A percentile compares a stretch with the other conserved stretches of the same genome.
These are phyloP conservation scores for Sebastes glaucus DNA, from an alignment of 2,797 vertebrate species.

Conservation along the genomic window DNA sequence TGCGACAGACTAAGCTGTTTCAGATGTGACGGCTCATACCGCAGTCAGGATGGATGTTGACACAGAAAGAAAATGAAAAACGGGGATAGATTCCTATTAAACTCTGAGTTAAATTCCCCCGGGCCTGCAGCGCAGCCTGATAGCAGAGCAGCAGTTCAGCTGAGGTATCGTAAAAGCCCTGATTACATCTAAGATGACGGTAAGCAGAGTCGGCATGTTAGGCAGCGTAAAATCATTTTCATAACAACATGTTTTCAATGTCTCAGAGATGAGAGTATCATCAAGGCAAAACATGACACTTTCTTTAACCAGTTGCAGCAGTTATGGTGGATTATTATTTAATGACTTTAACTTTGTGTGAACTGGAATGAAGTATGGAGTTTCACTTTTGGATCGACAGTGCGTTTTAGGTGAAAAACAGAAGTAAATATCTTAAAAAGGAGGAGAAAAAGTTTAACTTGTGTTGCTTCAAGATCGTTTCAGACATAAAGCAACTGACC, in stretches of 20 bases:
- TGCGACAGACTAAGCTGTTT: constrained; percentile 51
- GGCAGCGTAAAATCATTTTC: constrained; percentile 53
- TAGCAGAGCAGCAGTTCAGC: constrained; percentile 35
- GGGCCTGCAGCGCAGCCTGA: constrained; percentile 29
- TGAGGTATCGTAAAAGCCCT: constrained; percentile 31
- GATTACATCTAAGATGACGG: constrained; percentile 56
- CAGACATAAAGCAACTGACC: neutral
- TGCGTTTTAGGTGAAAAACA: neutral
- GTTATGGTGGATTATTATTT: constrained; percentile 27
- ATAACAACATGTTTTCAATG: constrained; percentile 37
- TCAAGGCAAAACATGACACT: constrained; percentile 22
- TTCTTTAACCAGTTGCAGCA: constrained; percentile 17
- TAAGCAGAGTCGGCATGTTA: constrained; percentile 32
- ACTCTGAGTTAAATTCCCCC: constrained; percentile 30
- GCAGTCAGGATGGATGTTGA: constrained; percentile 55
- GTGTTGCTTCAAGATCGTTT: neutral
- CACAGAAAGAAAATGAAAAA: constrained; percentile 46
- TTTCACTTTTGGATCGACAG: neutral
- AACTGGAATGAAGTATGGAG: neutral
- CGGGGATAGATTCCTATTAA: constrained; percentile 45
- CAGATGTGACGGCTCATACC: constrained; percentile 45
- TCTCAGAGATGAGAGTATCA: constrained; percentile 34
- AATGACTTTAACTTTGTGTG: constrained; percentile 2
- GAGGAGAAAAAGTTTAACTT: neutral
- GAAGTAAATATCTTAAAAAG: neutral